Base-by-base conservation (phyloP, 2,113 vertebrate genomes). In the Urocitellus parryii region DNA sequence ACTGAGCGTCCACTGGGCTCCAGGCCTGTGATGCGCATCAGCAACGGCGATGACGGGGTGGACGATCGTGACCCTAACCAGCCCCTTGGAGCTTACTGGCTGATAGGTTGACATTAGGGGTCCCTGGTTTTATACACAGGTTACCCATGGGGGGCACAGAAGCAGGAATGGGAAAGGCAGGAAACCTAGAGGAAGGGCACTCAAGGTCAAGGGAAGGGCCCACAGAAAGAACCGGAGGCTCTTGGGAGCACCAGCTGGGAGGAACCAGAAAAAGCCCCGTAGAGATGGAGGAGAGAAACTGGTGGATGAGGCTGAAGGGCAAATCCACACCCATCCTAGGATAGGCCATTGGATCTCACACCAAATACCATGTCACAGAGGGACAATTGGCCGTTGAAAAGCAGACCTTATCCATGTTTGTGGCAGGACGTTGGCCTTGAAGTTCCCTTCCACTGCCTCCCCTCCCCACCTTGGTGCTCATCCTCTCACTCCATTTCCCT, bases 401-500 rank as follows among this genome's bases (percentile, higher is more conserved):
- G 1, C 1, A 25, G 51, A 27, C 20, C 45, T 9, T 8, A 48
- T 24, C 65, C 1, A 0, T 0, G 4, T 0, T 0, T 1, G 0
- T 10, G 10, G 48, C 1, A 34, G 20, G 13, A 45, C 27, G 8
- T 17, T n/a, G n/a, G 53, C 56, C 18, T 53, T 4, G 80, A 53
- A 37, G 24, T 14, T 24, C 45, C 45, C 45, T 45, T 45, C 8
- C 45, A 45, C 7, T 45, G 45, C 65, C 12, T 12, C 10, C 20
- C 4, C 45, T 45, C 45, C 45, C 45, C 45, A 45, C 45, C 8
- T 45, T 45, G 42, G 42, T 0, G 39, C 37, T 51, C 9, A 14
- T 39, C 1, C 34, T n/a, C 24, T 34, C 24, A 2, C 51, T 20
- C 18, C 27, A 2, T 45, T 45, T 22, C 32, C 53, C 53, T 73